Evolutionary conservation across 2,888 invertebrate genomes (phyloP), one percentile per base, ranked within the genome.

Genomic region (Mesodorylaimus sp.): DNA sequence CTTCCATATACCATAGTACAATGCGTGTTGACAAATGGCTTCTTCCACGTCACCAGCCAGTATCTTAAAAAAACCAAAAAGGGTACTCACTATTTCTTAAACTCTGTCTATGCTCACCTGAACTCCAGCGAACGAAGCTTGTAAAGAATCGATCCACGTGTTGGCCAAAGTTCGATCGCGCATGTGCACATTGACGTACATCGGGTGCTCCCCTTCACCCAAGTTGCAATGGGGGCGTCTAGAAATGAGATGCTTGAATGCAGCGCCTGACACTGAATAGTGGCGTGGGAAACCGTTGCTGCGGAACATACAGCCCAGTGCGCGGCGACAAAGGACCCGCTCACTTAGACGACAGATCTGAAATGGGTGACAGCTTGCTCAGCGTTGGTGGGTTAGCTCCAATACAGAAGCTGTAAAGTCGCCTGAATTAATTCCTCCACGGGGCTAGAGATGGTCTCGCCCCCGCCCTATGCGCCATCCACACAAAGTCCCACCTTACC

Each of bases 151-250:
- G 43, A 78, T 74, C 77, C 78, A 78, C 45, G 74, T 72, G 51
- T 75, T 77, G 45, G 70, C 63, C 3, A 73, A 70, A 44, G 70
- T 69, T 3, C 77, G 77, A 58, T 71, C 75, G 48, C 70, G 67
- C 75, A 78, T 76, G 58, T 78, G 74, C 1, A 77, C 77, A 66
- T 78, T 78, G 2, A 77, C 75, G 64, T 75, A 78, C 7, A 78
- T 63, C 5, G 77, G 78, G 57, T 75, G 75, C 56, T 73, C 73
- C 2, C 77, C 77, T 45, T 61, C 61, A 2, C 76, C 75, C 45
- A 67, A 60, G 58, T 75, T 75, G 59, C 76, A 76, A 46, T 71
- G 65, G 26, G 64, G 57, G 21, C 75, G 61, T 43, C 75, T 74
- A 58, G 3, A 57, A 59, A 48, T 21, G 36, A 41, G 36, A n/a